Base-by-base conservation (phyloP, 2,797 vertebrate genomes). In the Hybognathus amarus region DNA sequence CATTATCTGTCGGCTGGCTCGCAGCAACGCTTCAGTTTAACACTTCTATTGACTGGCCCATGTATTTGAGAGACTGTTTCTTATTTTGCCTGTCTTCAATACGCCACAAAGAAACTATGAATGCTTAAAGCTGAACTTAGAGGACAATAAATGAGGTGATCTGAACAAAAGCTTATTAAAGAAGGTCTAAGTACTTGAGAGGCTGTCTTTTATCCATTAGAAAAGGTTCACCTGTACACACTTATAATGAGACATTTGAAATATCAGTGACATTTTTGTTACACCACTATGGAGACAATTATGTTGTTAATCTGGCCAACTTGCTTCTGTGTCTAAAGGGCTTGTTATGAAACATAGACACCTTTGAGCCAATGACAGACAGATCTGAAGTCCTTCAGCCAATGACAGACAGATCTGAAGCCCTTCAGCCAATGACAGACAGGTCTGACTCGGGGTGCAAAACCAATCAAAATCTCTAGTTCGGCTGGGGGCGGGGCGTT, bases 131-230 rank as follows among this genome's bases (percentile, higher is more conserved):
- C 6, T 30, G 38, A 40, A 40, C 38, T 40, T 33, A 22, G 20
- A 33, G 18, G 27, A 73, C 12, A 74, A 74, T 74, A 54, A 54
- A 54, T 54, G 1, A 52, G 27, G 52, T 52, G 5, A n/a, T 36
- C 30, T 54, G 71, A 36, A 54, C 54, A n/a, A 30, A 74, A 54
- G 71, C 20, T 74, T 12, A 74, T 38, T 74, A 74, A 36, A 74
- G 17, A 59, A 59, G 52, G 13, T 38, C 7, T 59, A n/a, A 9
- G 4, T 24, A 40, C 33, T 13, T 59, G 22, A 40, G n/a, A 59
- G 13, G 18, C 52, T 40, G 30, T 33, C 45, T 5, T 33, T 36
- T 74, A 36, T 54, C 6, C 47, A 36, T 52, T 22, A 74, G 18
- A 36, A 74, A 52, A 22, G 11, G 30, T 4, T 40, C 3, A 54